These are phyloP conservation scores for Drosophila kanekoi DNA, from an alignment of 2,888 invertebrate genomes.

Conservation along the genomic window DNA sequence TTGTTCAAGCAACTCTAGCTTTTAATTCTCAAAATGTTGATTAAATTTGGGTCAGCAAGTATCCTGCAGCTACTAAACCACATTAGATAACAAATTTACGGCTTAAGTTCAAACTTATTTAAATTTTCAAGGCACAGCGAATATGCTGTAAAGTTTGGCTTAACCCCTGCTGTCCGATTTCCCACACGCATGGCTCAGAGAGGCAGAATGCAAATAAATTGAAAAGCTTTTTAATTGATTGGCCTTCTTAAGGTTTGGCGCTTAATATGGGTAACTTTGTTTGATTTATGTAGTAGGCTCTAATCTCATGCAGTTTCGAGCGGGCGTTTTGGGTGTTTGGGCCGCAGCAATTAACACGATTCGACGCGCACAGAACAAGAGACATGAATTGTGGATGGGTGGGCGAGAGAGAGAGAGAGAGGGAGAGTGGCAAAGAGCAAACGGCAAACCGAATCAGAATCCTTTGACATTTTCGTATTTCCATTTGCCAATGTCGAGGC, in stretches of 20 bases:
- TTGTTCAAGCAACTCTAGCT: too few relatives aligned
- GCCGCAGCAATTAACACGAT: conserved; percentile 72
- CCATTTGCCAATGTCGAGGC: conserved; percentile 45
- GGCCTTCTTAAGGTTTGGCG: conserved; percentile 37
- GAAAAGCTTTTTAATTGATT: conserved; percentile 72
- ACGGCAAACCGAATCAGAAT: conserved; percentile 55
- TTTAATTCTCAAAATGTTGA: too few relatives aligned
- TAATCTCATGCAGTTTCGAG: conserved; percentile 69
- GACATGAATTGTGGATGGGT: background rate
- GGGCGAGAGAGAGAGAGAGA: background rate
- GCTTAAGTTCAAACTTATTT: too few relatives aligned
- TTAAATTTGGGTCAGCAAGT: too few relatives aligned
- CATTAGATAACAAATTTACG: too few relatives aligned
- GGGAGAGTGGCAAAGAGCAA: conserved; percentile 25
- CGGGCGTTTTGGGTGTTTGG: conserved; percentile 30
- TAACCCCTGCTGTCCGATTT: background rate
- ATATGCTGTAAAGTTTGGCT: background rate
- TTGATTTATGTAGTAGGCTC: conserved; percentile 66
- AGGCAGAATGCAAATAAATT: conserved; percentile 31
- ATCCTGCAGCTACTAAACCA: too few relatives aligned
- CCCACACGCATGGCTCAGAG: background rate
- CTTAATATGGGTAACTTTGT: conserved; percentile 48
- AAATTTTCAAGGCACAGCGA: background rate
- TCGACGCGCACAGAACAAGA: conserved; percentile 63
- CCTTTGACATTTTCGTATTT: conserved; percentile 51